A percentile compares a stretch with the other conserved stretches of the same genome.
Conservation (phyloP, 2,113 vertebrate species). For the Cercocebus atys region DNA sequence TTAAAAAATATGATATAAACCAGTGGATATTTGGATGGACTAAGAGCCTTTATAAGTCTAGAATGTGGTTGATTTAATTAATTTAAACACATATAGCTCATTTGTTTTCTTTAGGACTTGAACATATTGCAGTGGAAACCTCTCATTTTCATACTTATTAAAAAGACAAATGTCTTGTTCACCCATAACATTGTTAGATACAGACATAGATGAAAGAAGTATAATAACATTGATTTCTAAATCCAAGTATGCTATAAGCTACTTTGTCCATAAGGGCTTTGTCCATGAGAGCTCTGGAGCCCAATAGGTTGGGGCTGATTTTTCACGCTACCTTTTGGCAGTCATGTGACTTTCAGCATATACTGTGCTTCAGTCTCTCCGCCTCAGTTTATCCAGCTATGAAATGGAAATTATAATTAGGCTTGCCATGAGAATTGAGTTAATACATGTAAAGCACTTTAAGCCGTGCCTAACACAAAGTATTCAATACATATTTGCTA, state of each 20-base stretch:
- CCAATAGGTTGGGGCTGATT: background rate
- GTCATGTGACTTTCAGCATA: background rate
- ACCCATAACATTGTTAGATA: background rate
- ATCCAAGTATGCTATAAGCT: too few relatives aligned
- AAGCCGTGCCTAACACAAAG: background rate
- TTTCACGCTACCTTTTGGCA: background rate
- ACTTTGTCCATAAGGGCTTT: too few relatives aligned
- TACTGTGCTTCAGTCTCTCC: background rate
- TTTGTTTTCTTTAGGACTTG: slow-evolving; percentile 62
- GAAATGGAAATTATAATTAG: background rate
- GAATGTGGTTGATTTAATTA: background rate
- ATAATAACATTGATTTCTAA: too few relatives aligned
- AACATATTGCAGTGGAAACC: slow-evolving; percentile 55
- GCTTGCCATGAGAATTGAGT: background rate
- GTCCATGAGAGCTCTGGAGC: background rate
- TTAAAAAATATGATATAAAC: background rate
- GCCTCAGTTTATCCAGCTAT: background rate
- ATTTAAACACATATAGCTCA: background rate
- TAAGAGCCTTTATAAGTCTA: background rate
- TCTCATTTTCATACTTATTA: slow-evolving; percentile 47
- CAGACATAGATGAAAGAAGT: background rate
- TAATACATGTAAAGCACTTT: background rate
- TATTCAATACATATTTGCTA: background rate
- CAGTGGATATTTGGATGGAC: background rate
- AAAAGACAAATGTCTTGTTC: background rate